Evolutionary conservation across 2,888 invertebrate species (phyloP), one percentile per base, ranked within the genome.

Genomic region (Orthonychiurus folsomi): DNA sequence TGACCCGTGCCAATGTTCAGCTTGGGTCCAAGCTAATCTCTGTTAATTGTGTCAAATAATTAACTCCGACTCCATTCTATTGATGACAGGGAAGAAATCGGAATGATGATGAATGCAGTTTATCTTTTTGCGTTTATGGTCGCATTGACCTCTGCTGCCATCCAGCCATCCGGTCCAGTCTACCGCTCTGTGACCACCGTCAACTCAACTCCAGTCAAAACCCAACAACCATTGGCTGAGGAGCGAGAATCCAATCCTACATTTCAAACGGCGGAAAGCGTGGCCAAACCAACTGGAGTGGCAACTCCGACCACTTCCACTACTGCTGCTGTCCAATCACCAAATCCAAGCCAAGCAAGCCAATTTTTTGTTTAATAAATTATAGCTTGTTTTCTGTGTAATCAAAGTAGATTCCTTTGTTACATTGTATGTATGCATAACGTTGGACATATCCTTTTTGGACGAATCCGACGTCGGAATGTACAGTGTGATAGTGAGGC

Each of bases 121-220:
- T 61, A 56, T 18, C 28, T 69, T 26, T 12, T 66, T 3, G 24
- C 62, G 15, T 48, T 64, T 20, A 28, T 66, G 25, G 24, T 65
- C 55, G 69, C 66, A 5, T 1, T 65, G 60, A 61, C 57, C 58
- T 48, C 56, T 18, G 69, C 67, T 20, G 68, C 65, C 15, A 57
- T 61, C 25, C 63, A 65, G 48, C 63, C 25, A 23, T 57, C 60
- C 9, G 59, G 65, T 20, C 69, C 69, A 3, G 69, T 69, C 23
- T 69, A 69, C 59, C 65, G 68, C n/a, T 20, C 53, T 12, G 60
- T 60, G 2, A 25, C 64, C n/a, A 54, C 57, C n/a, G 63, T 61
- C 25, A 59, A 56, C 53, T 53, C 62, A 21, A 23, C 50, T 1
- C 28, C 50, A 9, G 27, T 28, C 2, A 3, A 3, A 21, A 9